Evolutionary conservation across 2,797 vertebrate species (phyloP).

Genomic region (Acanthurus lineatus): DNA sequence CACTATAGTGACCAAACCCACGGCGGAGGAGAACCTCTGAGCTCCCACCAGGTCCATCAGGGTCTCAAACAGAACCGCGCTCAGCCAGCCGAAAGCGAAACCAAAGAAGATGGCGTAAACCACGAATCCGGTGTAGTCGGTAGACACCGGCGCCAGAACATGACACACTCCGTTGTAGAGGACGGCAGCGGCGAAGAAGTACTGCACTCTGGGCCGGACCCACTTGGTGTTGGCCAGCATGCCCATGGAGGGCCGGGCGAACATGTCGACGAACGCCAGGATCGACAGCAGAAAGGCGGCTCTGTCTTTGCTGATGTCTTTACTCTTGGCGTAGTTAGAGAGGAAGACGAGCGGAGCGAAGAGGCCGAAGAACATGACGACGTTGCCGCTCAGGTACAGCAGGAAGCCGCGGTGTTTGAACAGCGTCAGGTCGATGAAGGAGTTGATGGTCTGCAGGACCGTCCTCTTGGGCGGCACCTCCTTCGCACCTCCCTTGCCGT

Average conservation of each 20-base stretch:
- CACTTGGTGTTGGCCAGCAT: slow-evolving; percentile 94
- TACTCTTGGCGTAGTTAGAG: slow-evolving; percentile 94
- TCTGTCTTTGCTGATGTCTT: slow-evolving; percentile 90
- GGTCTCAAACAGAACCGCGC: slow-evolving; percentile 95
- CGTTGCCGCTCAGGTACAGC: slow-evolving; percentile 94
- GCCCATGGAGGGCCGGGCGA: slow-evolving; percentile 97
- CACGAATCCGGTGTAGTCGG: slow-evolving; percentile 89
- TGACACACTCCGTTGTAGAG: slow-evolving; percentile 95
- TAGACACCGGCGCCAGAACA: slow-evolving; percentile 88
- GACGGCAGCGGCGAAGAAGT: slow-evolving; percentile 93
- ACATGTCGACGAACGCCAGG: slow-evolving; percentile 96
- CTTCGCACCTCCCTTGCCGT: slow-evolving; percentile 5
- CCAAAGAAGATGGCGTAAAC: slow-evolving; percentile 95
- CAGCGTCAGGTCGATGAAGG: slow-evolving; percentile 93
- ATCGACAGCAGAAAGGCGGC: slow-evolving; percentile 95
- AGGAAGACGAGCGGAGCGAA: slow-evolving; percentile 97
- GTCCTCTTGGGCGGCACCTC: slow-evolving; percentile 80
- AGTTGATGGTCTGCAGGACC: slow-evolving; percentile 89
- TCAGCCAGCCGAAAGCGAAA: slow-evolving; percentile 97
- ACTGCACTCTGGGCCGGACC: slow-evolving; percentile 94
- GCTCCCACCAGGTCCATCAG: slow-evolving; percentile 97
- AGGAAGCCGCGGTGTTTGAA: slow-evolving; percentile 96
- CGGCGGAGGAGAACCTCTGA: slow-evolving; percentile 95
- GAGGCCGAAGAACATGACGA: slow-evolving; percentile 97
- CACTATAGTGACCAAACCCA: slow-evolving; percentile 97